Percentiles rank a stretch among this genome's conserved stretches.
Conservation (phyloP, 2,888 invertebrate species). For the Drosophila flavopinicola region DNA sequence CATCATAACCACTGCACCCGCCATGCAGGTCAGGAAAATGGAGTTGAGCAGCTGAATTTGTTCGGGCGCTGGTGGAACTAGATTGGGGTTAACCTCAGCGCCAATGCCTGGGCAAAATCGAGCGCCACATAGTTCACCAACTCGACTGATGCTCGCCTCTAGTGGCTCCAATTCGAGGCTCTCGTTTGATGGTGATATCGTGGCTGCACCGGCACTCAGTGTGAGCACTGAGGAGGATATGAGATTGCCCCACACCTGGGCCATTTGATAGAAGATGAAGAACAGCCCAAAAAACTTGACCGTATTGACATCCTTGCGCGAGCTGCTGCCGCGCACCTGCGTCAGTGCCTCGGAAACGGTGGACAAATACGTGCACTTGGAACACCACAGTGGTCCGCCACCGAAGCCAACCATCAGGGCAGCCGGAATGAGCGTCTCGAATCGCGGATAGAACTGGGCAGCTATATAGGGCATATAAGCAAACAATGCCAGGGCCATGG, state of each 20-base stretch:
- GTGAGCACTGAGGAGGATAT: conserved; percentile 90
- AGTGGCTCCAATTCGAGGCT: conserved; percentile 45
- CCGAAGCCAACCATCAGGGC: conserved; percentile 86
- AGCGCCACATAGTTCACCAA: conserved; percentile 89
- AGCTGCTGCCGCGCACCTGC: conserved; percentile 86
- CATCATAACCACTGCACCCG: conserved; percentile 90
- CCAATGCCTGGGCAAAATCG: conserved; percentile 89
- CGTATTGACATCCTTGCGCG: conserved; percentile 90
- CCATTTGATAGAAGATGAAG: conserved; percentile 98
- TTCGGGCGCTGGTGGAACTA: conserved; percentile 89
- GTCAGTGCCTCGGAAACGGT: conserved; percentile 92
- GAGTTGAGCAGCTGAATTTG: conserved; percentile 92
- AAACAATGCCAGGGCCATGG: conserved; percentile 92
- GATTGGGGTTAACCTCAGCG: conserved; percentile 87
- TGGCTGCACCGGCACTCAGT: conserved; percentile 41
- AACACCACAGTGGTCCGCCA: conserved; percentile 97
- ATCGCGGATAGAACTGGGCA: conserved; percentile 94
- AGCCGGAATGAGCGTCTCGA: conserved; percentile 93
- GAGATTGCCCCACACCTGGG: conserved; percentile 97
- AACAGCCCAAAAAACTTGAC: conserved; percentile 97
- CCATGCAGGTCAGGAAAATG: conserved; percentile 92
- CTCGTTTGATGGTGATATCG: conserved; percentile 41
- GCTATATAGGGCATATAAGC: conserved; percentile 96
- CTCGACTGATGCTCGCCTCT: conserved; percentile 73
- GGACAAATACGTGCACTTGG: conserved; percentile 96